A percentile compares a stretch with the other conserved stretches of the same genome.
Conservation (phyloP, 2,888 invertebrate genomes). For the Mamestra brassicae region DNA sequence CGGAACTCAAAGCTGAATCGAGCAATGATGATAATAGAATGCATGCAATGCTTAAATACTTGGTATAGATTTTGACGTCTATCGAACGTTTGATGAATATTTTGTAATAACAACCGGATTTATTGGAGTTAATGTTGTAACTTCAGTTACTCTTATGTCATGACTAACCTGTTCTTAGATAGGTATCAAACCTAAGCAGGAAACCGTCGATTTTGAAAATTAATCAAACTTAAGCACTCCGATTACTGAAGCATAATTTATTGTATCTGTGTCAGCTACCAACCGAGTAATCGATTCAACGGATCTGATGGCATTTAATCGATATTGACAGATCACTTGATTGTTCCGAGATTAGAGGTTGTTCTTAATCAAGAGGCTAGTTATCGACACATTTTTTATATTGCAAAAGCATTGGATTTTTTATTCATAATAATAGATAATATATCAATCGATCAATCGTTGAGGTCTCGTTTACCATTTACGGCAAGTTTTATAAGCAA, state of each 20-base stretch:
- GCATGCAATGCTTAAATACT: conserved; percentile 16
- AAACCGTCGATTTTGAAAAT: conserved; percentile 51
- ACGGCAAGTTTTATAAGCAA: conserved; percentile 40
- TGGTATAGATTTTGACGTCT: conserved; percentile 28
- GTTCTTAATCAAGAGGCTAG: conserved; percentile 13
- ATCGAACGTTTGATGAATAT: conserved; percentile 43
- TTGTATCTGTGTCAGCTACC: conserved; percentile 29
- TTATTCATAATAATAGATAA: conserved; percentile 37
- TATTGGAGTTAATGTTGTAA: conserved; percentile 58
- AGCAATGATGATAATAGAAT: conserved; percentile 26
- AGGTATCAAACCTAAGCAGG: conserved; percentile 49
- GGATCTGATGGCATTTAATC: conserved; percentile 47
- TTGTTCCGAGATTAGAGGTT: conserved; percentile 39
- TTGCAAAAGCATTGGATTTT: conserved; percentile 47
- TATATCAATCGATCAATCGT: conserved; percentile 46
- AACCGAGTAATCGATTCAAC: conserved; percentile 44
- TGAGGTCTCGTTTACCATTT: conserved; percentile 50
- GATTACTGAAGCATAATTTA: conserved; percentile 45
- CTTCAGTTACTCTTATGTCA: conserved; percentile 63
- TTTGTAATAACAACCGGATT: conserved; percentile 56
- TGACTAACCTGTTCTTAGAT: conserved; percentile 48
- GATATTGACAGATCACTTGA: conserved; percentile 30
- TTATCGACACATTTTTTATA: conserved; percentile 38
- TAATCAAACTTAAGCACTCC: conserved; percentile 42
- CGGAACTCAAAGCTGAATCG: not conserved